phyloP scores from a whole-genome alignment of 2,113 vertebrate genomes.

The Pygoscelis adeliae region DNA sequence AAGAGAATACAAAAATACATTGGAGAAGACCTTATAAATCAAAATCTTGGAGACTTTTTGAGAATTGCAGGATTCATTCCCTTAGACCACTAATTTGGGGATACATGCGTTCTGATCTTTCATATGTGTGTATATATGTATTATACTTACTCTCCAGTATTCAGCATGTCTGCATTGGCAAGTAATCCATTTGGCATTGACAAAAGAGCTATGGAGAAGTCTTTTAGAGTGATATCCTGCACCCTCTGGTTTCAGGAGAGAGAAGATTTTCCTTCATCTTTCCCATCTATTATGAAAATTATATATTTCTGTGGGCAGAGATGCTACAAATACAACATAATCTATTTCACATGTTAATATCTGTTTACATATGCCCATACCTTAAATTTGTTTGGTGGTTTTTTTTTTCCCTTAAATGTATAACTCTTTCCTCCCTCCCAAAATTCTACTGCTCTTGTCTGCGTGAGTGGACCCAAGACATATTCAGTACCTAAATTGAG shows the following conservation, averaged over 20 bases:
- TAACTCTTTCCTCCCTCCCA: not conserved
- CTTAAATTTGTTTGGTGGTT: not conserved
- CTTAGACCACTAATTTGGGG: not conserved
- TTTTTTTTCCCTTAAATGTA: not conserved
- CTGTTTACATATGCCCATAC: not conserved
- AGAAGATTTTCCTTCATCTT: not conserved
- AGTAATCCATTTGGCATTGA: not conserved
- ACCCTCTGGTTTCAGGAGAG: not conserved
- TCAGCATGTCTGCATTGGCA: not conserved
- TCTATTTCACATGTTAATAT: not conserved
- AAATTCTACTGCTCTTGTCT: not conserved
- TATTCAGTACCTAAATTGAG: not conserved
- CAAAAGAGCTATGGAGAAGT: not conserved
- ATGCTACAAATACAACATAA: not conserved
- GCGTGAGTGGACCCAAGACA: not conserved
- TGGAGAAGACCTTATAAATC: not conserved
- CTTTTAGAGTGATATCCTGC: not conserved
- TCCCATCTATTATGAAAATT: not conserved
- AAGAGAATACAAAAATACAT: not conserved
- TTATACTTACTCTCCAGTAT: not conserved
- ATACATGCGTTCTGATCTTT: not conserved
- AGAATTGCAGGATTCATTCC: not conserved
- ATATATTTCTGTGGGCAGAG: not conserved
- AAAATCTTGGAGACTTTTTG: not conserved
- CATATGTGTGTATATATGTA: too few relatives aligned